phyloP scores from a whole-genome alignment of 1,140 invertebrate species.

The Archivesica marissinica region DNA sequence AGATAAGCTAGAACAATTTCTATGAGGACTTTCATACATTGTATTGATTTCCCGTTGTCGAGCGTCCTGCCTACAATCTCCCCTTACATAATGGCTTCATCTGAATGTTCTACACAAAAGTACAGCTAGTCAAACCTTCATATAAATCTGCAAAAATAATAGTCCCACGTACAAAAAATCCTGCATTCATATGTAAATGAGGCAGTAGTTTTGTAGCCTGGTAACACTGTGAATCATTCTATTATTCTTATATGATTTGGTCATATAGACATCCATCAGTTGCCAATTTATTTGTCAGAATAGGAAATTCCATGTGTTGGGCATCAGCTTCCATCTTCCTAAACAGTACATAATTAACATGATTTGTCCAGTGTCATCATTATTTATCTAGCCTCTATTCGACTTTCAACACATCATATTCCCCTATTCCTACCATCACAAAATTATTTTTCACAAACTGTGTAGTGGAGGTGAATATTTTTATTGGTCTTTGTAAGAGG shows the following conservation, averaged over 20 bases:
- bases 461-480: too few species aligned
- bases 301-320: background rate
- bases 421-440: too few species aligned
- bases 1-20: conserved; percentile 18
- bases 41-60: conserved; percentile 4
- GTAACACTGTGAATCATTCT: conserved; percentile 7
- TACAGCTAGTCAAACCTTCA: conserved; percentile 21
- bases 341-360: background rate
- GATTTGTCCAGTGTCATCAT: conserved; percentile 26
- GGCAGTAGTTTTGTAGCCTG: background rate
- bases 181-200: conserved; percentile 25
- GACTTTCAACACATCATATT: too few species aligned
- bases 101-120: background rate
- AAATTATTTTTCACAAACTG: too few species aligned
- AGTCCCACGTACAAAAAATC: conserved; percentile 4
- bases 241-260: background rate
- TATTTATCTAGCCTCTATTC: background rate
- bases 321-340: background rate
- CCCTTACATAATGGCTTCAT: conserved; percentile 37
- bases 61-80: background rate
- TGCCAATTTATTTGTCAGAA: conserved; percentile 11
- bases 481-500: background rate
- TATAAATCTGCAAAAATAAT: conserved; percentile 26
- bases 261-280: conserved; percentile 29
- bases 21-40: conserved; percentile 15